phyloP scores from a whole-genome alignment of 2,888 invertebrate genomes.

The Lasius platythorax region DNA sequence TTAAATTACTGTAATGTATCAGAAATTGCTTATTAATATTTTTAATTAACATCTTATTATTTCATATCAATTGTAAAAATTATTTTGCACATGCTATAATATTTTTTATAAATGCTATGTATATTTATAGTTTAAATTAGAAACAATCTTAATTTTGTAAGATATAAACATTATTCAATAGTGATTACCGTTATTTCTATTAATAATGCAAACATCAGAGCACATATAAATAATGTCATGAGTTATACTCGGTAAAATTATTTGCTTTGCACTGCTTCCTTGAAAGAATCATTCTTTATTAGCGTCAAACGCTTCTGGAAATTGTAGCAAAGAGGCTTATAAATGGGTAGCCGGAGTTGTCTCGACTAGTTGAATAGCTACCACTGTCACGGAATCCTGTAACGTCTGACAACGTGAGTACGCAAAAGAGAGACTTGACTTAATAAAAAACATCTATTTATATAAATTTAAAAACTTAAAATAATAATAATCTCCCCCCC shows the following conservation, averaged over 20 bases:
- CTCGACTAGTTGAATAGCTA: background rate
- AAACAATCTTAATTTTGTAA: background rate
- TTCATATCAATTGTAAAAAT: background rate
- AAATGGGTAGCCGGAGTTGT: background rate
- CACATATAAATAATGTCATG: background rate
- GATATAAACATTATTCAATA: background rate
- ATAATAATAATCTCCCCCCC: background rate
- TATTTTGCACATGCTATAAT: background rate
- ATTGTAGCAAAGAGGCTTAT: background rate
- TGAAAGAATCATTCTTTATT: constrained; percentile 10
- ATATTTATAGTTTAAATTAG: background rate
- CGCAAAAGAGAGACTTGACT: background rate
- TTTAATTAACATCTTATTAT: background rate
- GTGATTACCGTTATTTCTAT: background rate
- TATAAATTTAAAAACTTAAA: background rate
- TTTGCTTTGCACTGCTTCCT: background rate
- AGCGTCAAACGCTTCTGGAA: background rate
- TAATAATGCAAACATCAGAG: background rate
- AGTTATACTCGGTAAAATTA: background rate
- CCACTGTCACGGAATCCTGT: background rate
- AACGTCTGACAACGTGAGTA: background rate
- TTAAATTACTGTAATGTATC: no score
- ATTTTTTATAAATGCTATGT: background rate
- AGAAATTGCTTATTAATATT: background rate
- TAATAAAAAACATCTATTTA: background rate